These are phyloP conservation scores for Sebastes alutus DNA, from an alignment of 2,797 vertebrate species.

Conservation along the genomic window DNA sequence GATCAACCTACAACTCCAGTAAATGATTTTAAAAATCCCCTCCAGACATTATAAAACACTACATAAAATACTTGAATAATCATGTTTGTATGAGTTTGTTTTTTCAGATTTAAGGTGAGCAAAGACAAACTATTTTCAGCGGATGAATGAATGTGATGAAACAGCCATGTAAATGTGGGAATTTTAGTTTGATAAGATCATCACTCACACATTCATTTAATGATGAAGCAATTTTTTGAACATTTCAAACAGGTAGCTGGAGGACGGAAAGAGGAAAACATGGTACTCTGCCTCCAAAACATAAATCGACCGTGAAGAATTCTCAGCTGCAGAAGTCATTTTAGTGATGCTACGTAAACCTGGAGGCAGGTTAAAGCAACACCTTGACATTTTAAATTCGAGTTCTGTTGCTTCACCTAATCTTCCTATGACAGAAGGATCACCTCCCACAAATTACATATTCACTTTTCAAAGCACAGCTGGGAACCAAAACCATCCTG, in stretches of 20 bases:
- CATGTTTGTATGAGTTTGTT: no score
- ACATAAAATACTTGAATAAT: neutral
- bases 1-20: neutral
- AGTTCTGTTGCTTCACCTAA: slow-evolving; percentile 36
- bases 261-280: neutral
- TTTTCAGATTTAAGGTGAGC: neutral
- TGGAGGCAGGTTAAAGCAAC: slow-evolving; percentile 41
- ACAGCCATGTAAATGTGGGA: neutral
- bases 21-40: neutral
- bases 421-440: slow-evolving; percentile 49
- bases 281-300: slow-evolving; percentile 14
- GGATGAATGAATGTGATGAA: no score
- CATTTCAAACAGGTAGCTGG: slow-evolving; percentile 7
- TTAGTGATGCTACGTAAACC: slow-evolving; percentile 4
- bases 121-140: no score
- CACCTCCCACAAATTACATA: slow-evolving; percentile 29
- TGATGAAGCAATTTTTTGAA: neutral
- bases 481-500: slow-evolving; percentile 14
- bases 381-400: slow-evolving; percentile 29
- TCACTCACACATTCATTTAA: neutral
- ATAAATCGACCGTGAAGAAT: slow-evolving; percentile 18
- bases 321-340: slow-evolving; percentile 18
- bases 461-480: slow-evolving; percentile 26
- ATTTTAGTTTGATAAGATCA: neutral
- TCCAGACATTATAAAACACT: neutral